Evolutionary conservation across 2,113 vertebrate species (phyloP).

Genomic region (Scomber colias): DNA sequence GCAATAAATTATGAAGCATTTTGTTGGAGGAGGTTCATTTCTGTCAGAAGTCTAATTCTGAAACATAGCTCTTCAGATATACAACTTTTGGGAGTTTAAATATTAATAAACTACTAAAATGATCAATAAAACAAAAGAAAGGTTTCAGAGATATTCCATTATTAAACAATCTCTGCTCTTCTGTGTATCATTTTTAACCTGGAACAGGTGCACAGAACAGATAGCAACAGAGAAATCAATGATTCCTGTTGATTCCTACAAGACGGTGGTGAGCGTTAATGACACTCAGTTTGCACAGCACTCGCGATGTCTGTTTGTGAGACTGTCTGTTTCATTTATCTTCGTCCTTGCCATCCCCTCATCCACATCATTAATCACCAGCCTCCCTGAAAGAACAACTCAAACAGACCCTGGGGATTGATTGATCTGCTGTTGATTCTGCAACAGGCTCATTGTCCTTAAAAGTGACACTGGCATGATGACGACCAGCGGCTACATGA

Average conservation of each 20-base stretch:
- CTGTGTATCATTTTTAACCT: not conserved
- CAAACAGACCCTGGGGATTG: constrained; percentile 48
- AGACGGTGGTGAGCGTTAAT: constrained; percentile 24
- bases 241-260: constrained; percentile 15
- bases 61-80: too few relatives aligned
- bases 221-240: constrained; percentile 31
- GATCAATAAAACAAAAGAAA: too few relatives aligned
- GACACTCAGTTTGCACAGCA: constrained; percentile 17
- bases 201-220: not conserved
- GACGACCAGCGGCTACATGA: constrained; percentile 25
- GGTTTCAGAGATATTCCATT: too few relatives aligned
- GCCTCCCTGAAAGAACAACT: constrained; percentile 18
- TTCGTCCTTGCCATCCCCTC: constrained; percentile 43
- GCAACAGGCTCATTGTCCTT: constrained; percentile 38
- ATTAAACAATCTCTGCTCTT: too few relatives aligned
- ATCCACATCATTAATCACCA: constrained; percentile 66
- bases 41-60: too few relatives aligned
- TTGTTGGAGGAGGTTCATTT: too few relatives aligned
- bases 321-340: constrained; percentile 52
- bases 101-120: too few relatives aligned
- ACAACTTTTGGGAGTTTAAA: too few relatives aligned
- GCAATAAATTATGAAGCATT: too few relatives aligned
- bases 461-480: constrained; percentile 32
- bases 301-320: constrained; percentile 45
- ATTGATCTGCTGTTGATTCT: constrained; percentile 53